Percentiles rank a stretch among this genome's conserved stretches.
These are phyloP conservation scores for Brienomyrus brachyistius DNA, from an alignment of 2,113 vertebrate genomes.

Conservation along the genomic window DNA sequence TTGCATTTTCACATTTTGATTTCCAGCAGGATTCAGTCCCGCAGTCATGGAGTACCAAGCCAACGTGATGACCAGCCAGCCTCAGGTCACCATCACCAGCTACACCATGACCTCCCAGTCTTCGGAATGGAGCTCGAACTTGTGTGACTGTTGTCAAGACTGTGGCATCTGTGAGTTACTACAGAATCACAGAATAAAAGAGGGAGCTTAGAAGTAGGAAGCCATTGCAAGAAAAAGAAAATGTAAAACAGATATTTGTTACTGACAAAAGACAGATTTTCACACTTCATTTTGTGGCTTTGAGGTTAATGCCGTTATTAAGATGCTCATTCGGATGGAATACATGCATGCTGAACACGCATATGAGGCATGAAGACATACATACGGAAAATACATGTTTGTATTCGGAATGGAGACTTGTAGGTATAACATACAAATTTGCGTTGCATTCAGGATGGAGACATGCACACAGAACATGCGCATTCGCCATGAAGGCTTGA, in stretches of 20 bases:
- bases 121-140: conserved; percentile 54
- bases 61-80: conserved; percentile 53
- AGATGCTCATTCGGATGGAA: no score
- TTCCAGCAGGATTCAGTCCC: background rate
- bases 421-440: no score
- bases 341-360: no score
- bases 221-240: background rate
- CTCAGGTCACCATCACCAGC: conserved; percentile 47
- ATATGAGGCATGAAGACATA: no score
- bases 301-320: no score
- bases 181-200: background rate
- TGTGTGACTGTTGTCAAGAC: conserved; percentile 63
- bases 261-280: background rate
- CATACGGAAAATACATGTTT: no score
- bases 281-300: background rate
- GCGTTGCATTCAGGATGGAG: no score
- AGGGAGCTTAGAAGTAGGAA: background rate
- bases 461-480: no score
- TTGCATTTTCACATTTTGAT: background rate
- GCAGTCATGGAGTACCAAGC: conserved; percentile 57
- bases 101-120: conserved; percentile 38
- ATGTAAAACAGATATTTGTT: background rate
- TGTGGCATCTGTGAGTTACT: conserved; percentile 58
- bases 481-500: no score
- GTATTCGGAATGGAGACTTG: no score